Base-by-base conservation (phyloP, 2,888 invertebrate genomes). In the Horisme vitalbata region DNA sequence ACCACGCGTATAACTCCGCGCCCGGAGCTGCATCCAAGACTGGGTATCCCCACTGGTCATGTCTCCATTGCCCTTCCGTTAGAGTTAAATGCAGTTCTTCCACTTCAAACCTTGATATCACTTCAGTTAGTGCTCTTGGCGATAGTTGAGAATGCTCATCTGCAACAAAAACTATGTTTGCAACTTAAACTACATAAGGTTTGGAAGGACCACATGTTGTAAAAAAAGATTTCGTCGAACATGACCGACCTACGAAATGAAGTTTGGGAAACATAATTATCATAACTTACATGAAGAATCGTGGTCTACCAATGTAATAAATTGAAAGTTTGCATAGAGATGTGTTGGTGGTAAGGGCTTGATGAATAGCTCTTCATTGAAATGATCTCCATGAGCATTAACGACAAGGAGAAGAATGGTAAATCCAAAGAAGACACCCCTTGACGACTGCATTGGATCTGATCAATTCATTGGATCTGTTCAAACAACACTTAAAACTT, bases 1-100 rank as follows among this genome's bases (percentile, higher is more conserved):
- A 99, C 97, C 98, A 98, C 0, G 96, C 97, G 92, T 95, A 96
- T 0, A 99, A 90, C 79, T 99, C 97, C 1, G 97, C 98, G 4
- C 99, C 99, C 1, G 98, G 96, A 0, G 98, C 95, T 2, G 97
- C 95, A 77, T 97, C 95, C 7, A 94, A 81, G 15, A 96, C 92
- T 2, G 98, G 98, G 83, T 97, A 97, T 0, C 99, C 99, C 99
- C 99, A 99, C 43, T 93, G 93, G 59, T 95, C 93, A 77, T 98
- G 95, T 52, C 95, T 93, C 99, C 99, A 99, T 41, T 97, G 89
- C 0, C 99, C 99, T 79, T 97, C 96, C 0, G 98, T 98, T 46
- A 99, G 91, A 45, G 95, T 95, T 34, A 99, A 91, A 71, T 98
- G 97, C 11, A 99, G 81, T 77, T 99, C 99, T 72, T 95, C 94